These are phyloP conservation scores for Periophthalmus modestus DNA, from an alignment of 2,113 vertebrate genomes.

Conservation along the genomic window DNA sequence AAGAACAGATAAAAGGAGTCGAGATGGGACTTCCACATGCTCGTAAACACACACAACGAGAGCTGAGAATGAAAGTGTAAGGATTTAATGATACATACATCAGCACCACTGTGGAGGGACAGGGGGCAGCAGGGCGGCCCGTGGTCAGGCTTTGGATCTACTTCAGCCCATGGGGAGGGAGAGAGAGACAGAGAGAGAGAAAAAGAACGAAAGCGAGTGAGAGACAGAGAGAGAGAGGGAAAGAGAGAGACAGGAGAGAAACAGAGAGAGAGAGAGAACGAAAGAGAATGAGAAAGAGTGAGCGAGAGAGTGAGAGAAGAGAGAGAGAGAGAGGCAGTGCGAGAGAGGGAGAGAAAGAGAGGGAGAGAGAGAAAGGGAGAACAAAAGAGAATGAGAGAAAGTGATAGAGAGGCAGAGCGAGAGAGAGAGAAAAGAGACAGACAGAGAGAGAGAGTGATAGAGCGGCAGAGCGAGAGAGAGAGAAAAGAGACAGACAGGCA, in stretches of 20 bases:
- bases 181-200: neutral
- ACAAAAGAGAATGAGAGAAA: neutral
- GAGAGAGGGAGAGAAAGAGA: no score
- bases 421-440: neutral
- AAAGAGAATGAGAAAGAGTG: neutral
- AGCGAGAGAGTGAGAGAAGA: no score
- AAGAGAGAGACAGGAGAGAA: no score
- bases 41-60: slow-evolving; percentile 21
- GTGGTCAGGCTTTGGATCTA: slow-evolving; percentile 41
- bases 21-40: slow-evolving; percentile 37
- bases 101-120: slow-evolving; percentile 10
- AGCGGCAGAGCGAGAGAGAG: no score
- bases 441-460: no score
- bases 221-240: no score
- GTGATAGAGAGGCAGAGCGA: no score
- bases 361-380: no score
- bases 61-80: neutral
- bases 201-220: no score
- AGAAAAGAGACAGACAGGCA: no score
- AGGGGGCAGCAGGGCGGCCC: slow-evolving; percentile 24
- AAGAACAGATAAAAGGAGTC: slow-evolving; percentile 49
- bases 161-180: neutral
- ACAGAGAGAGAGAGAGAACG: no score
- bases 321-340: no score
- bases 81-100: neutral